phyloP scores from a whole-genome alignment of 2,888 invertebrate species.

The Dryobota labecula region DNA sequence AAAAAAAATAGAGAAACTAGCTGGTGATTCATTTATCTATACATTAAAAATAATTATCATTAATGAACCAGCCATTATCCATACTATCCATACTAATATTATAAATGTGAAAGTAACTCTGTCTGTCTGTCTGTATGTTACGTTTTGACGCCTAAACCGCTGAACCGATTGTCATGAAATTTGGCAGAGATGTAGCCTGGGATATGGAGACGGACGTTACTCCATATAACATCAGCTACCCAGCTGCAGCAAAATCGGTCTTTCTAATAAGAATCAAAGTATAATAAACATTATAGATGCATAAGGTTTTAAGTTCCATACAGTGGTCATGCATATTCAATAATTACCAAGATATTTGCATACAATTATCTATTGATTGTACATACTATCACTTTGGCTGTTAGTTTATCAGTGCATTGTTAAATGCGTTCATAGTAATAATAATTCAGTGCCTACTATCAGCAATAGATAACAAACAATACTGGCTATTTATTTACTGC shows the following conservation, averaged over 20 bases:
- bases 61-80: constrained; percentile 20
- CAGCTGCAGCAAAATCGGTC: too few species aligned
- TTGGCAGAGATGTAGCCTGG: too few species aligned
- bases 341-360: constrained; percentile 23
- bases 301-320: not conserved
- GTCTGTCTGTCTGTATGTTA: too few species aligned
- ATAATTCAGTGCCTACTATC: constrained; percentile 31
- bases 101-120: too few species aligned
- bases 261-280: not conserved
- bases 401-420: constrained; percentile 32
- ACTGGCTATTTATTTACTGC: constrained; percentile 15
- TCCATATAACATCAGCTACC: too few species aligned
- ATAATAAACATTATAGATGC: not conserved
- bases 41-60: constrained; percentile 2
- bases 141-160: too few species aligned
- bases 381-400: not conserved
- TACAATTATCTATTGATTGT: constrained; percentile 21
- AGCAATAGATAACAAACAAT: constrained; percentile 36
- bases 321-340: constrained; percentile 9
- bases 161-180: too few species aligned
- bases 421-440: constrained; percentile 31
- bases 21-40: not conserved
- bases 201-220: too few species aligned
- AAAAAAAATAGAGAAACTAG: not conserved
- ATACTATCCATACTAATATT: too few species aligned